Conservation (phyloP, 2,888 invertebrate species). For the Agriopis leucophaearia region DNA sequence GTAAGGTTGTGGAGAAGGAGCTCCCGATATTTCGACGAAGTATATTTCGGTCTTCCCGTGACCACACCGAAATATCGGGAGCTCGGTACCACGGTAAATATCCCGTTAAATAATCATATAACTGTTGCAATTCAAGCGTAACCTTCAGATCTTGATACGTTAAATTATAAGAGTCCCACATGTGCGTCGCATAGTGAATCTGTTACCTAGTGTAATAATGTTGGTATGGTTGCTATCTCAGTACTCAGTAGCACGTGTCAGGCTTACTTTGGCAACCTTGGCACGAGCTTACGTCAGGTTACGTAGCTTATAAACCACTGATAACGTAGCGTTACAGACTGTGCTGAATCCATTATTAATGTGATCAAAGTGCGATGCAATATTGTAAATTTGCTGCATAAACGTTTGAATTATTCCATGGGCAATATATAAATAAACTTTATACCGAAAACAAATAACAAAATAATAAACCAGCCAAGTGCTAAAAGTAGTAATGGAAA, state of each 20-base stretch:
- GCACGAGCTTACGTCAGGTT: conserved; percentile 34
- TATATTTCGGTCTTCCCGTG: no score
- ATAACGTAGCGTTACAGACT: no score
- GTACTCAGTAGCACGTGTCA: conserved; percentile 6
- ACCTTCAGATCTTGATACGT: no score
- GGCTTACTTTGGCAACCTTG: conserved; percentile 16
- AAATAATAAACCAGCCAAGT: no score
- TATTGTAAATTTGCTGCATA: background rate
- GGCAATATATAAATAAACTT: background rate
- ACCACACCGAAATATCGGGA: no score
- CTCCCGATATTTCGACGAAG: no score
- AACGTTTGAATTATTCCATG: background rate
- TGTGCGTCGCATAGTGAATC: background rate
- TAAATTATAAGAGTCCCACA: background rate
- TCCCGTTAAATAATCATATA: no score
- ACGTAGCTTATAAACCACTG: conserved; percentile 22
- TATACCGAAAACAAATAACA: no score
- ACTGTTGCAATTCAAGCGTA: no score
- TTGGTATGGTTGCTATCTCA: background rate
- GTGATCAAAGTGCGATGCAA: background rate
- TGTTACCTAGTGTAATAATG: background rate
- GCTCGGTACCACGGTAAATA: no score
- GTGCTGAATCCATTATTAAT: conserved; percentile 6
- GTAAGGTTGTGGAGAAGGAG: no score
- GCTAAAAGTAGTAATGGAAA: no score